Evolutionary conservation across 2,888 invertebrate genomes (phyloP).

Genomic region (Sminthurinus aureus): DNA sequence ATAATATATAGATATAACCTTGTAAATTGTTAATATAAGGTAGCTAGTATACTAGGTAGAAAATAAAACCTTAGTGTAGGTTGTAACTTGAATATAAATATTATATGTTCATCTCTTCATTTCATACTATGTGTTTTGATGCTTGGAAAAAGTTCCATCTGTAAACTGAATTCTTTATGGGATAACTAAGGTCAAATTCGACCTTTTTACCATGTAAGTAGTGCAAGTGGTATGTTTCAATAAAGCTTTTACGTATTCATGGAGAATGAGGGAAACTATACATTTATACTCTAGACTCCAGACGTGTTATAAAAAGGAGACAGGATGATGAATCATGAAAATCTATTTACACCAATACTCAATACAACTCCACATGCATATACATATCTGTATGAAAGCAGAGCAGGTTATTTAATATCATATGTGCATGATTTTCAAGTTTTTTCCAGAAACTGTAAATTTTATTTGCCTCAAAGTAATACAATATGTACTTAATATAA

Average conservation of each 20-base stretch:
- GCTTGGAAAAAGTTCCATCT: constrained; percentile 13
- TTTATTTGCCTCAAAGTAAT: constrained; percentile 2
- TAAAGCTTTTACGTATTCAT: no score
- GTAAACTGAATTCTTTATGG: constrained; percentile 16
- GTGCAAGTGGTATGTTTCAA: neutral
- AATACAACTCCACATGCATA: no score
- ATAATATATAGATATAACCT: neutral
- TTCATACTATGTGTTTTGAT: neutral
- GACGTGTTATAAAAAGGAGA: no score
- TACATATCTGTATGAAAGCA: constrained; percentile 5
- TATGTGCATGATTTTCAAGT: neutral
- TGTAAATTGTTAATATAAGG: neutral
- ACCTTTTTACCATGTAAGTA: constrained; percentile 8
- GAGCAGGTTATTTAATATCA: neutral
- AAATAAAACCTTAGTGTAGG: neutral
- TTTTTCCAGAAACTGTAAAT: neutral
- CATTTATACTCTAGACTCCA: no score
- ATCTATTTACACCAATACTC: neutral
- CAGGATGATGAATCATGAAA: neutral
- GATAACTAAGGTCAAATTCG: constrained; percentile 2
- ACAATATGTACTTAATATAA: neutral
- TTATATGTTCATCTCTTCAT: no score
- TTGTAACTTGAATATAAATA: neutral
- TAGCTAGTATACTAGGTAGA: neutral
- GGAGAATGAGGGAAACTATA: no score